Percentiles rank a stretch among this genome's conserved stretches.
phyloP scores from a whole-genome alignment of 2,888 invertebrate species.

The Diabrotica balteata region DNA sequence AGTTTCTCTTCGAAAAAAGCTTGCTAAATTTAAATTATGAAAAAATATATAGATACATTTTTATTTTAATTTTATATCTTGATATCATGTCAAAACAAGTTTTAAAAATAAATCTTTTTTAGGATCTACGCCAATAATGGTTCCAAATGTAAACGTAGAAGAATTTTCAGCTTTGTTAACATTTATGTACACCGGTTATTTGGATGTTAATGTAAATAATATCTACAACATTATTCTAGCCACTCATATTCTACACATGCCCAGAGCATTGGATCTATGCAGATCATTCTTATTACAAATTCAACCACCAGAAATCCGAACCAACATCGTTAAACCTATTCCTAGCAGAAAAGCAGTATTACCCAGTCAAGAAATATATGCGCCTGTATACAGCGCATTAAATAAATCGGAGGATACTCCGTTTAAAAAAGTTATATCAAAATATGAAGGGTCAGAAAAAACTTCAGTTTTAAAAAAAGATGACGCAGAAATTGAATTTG shows the following conservation, averaged over 20 bases:
- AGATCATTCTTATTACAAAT: slow-evolving; percentile 68
- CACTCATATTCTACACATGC: slow-evolving; percentile 77
- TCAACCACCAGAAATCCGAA: slow-evolving; percentile 49
- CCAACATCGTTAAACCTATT: slow-evolving; percentile 37
- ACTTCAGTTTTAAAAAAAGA: slow-evolving; percentile 44
- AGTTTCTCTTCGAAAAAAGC: too few relatives aligned
- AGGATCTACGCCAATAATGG: slow-evolving; percentile 58
- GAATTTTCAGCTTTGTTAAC: slow-evolving; percentile 73
- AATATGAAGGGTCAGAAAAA: slow-evolving; percentile 30
- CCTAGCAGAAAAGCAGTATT: slow-evolving; percentile 45
- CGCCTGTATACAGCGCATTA: slow-evolving; percentile 42
- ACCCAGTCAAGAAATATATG: slow-evolving; percentile 37
- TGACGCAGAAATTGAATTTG: slow-evolving; percentile 19
- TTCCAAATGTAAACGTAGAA: slow-evolving; percentile 67
- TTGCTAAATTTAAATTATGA: too few relatives aligned
- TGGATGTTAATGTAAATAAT: slow-evolving; percentile 73
- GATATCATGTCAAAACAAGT: too few relatives aligned
- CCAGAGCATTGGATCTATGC: slow-evolving; percentile 73
- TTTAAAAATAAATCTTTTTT: slow-evolving; percentile 26
- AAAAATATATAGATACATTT: too few relatives aligned
- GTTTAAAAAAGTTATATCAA: slow-evolving; percentile 46
- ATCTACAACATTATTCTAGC: slow-evolving; percentile 76
- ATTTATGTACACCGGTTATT: slow-evolving; percentile 78
- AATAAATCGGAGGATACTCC: slow-evolving; percentile 56
- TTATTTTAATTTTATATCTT: too few relatives aligned